Conservation (phyloP, 2,888 invertebrate species). For the Caenorhabditis doughertyi region DNA sequence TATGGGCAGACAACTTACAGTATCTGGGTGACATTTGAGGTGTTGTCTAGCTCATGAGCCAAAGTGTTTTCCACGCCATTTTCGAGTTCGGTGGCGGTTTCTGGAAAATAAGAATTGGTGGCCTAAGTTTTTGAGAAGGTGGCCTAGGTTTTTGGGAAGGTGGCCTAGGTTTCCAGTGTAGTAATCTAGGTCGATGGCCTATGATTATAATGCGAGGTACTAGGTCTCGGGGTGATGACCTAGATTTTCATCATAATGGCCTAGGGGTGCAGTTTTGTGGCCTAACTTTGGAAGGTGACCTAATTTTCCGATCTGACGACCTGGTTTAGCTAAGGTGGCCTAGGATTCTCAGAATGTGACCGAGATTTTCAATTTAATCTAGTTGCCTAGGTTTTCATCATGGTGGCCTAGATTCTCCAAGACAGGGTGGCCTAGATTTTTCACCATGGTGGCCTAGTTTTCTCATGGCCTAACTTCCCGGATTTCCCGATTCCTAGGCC, state of each 20-base stretch:
- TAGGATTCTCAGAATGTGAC: neutral
- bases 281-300: neutral
- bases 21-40: conserved; percentile 8
- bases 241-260: neutral
- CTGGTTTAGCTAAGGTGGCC: neutral
- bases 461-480: neutral
- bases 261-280: neutral
- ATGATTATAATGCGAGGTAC: neutral
- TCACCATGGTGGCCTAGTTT: neutral
- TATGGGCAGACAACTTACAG: conserved; percentile 27
- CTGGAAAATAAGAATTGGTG: conserved; percentile 3
- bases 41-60: conserved; percentile 14
- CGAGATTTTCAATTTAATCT: neutral
- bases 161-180: neutral
- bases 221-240: neutral
- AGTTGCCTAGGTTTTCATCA: neutral
- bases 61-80: conserved; percentile 41
- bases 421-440: neutral
- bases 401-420: neutral
- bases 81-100: conserved; percentile 30
- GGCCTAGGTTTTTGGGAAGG: neutral
- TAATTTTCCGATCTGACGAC: neutral
- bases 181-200: no score
- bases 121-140: neutral
- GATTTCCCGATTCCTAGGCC: neutral